Base-by-base conservation (phyloP, 2,797 vertebrate genomes). In the Crenichthys baileyi region DNA sequence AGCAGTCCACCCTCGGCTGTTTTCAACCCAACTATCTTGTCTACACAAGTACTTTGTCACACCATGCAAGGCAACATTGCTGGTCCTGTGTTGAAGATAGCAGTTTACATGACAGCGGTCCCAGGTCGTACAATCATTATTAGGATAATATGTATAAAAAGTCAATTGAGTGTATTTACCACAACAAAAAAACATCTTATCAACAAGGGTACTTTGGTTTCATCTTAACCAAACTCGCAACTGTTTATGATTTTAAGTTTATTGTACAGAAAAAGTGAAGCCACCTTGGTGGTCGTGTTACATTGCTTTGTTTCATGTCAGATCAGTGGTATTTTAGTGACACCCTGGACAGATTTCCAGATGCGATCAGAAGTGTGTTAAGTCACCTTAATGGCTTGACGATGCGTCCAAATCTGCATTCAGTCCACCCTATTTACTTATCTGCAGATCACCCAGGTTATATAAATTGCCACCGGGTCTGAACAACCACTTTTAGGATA, bases 401-500 rank as follows among this genome's bases (percentile, higher is more conserved):
- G 0, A 24, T 15, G 6, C n/a, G 41, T 48, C 67, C 41, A 48
- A 46, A 48, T 70, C 67, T 56, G 51, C 72, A 73, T 56, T 70
- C 2, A 41, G 20, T 67, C 31, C 11, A 13, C 3, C 36, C 36
- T n/a, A 12, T 36, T 44, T 39, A 44, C 12, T 68, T 18, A 22
- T 65, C 31, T 9, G 9, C 39, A 41, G 20, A 22, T 53, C 26
- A 36, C 50, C 48, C 48, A 71, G 70, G 70, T n/a, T n/a, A 18
- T 50, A 26, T 29, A 24, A 36, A 36, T 8, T 72, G 18, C 29
- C 48, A 29, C 50, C 18, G 31, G 7, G 11, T 36, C 70, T 72
- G 1, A 53, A 13, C 26, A 31, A 11, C n/a, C 29, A 5, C 46
- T 71, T 44, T 85, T 82, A 81, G 75, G 77, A 79, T 56, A 18